Evolutionary conservation across 1,140 invertebrate genomes (phyloP).

Genomic region (Lithobius niger): DNA sequence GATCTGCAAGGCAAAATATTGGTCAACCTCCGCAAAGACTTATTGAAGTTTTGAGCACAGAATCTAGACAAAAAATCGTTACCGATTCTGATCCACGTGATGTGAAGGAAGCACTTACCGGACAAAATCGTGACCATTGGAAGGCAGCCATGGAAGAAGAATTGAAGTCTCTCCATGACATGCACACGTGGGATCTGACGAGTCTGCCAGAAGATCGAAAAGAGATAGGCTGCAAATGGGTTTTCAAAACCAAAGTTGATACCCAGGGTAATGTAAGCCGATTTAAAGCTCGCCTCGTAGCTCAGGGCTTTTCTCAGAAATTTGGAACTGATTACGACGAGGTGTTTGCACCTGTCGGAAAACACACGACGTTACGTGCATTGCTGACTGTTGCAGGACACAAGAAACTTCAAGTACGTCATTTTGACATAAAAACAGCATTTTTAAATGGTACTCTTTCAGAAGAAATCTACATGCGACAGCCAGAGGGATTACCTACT

Average conservation of each 20-base stretch:
- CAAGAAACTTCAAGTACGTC: conserved; percentile 14
- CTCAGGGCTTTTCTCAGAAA: conserved; percentile 19
- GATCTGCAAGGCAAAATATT: not conserved
- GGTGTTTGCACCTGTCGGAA: conserved; percentile 19
- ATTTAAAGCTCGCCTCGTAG: conserved; percentile 16
- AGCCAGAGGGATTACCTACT: conserved; percentile 16
- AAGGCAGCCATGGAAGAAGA: conserved; percentile 10
- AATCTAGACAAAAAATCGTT: no score
- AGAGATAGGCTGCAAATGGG: conserved; percentile 7
- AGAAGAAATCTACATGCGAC: conserved; percentile 18
- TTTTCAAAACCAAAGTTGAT: conserved; percentile 9
- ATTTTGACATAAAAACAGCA: conserved; percentile 21
- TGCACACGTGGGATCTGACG: conserved; percentile 13
- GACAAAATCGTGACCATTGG: conserved; percentile 4
- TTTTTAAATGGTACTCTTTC: conserved; percentile 19
- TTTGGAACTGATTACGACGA: conserved; percentile 20
- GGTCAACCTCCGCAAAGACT: not conserved
- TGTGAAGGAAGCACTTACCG: not conserved
- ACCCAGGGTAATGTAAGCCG: not conserved
- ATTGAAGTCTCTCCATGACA: conserved; percentile 10
- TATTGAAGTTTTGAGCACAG: not conserved
- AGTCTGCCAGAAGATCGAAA: conserved; percentile 1
- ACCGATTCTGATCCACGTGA: conserved; percentile 2
- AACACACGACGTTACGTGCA: conserved; percentile 15
- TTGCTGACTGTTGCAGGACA: conserved; percentile 18